Conservation (phyloP, 2,888 invertebrate genomes). For the Cerceris rybyensis region DNA sequence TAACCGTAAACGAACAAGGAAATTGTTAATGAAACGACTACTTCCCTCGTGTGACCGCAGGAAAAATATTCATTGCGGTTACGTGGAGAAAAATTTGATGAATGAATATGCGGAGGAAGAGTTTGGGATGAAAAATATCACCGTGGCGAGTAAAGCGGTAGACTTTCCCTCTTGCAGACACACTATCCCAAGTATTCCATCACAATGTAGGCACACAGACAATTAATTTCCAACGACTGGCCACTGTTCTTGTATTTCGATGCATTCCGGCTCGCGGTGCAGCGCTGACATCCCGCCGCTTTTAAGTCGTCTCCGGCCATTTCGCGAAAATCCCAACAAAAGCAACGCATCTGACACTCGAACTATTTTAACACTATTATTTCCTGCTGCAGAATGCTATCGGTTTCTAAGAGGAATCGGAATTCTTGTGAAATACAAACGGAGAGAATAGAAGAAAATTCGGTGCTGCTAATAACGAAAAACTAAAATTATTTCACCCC, state of each 20-base stretch:
- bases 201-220: slow-evolving; percentile 13
- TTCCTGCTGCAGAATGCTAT: slow-evolving; percentile 20
- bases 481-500: not conserved
- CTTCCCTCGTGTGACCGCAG: not conserved
- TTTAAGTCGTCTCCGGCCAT: slow-evolving; percentile 14
- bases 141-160: slow-evolving; percentile 9
- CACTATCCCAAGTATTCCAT: slow-evolving; percentile 10
- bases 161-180: slow-evolving; percentile 28
- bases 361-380: slow-evolving; percentile 41
- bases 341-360: slow-evolving; percentile 4
- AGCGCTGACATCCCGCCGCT: slow-evolving; percentile 16
- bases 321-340: slow-evolving; percentile 30
- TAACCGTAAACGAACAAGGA: too few species aligned
- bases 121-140: slow-evolving; percentile 15
- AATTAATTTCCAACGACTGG: slow-evolving; percentile 34
- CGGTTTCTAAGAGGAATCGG: slow-evolving; percentile 25
- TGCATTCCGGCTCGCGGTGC: slow-evolving; percentile 31
- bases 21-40: too few species aligned
- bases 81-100: not conserved
- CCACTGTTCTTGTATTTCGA: slow-evolving; percentile 32
- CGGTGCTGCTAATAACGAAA: not conserved
- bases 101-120: slow-evolving; percentile 20
- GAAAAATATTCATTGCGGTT: not conserved
- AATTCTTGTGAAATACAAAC: slow-evolving; percentile 6
- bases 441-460: not conserved